These are phyloP conservation scores for Hydraecia micacea DNA, from an alignment of 2,888 invertebrate species.

Conservation along the genomic window DNA sequence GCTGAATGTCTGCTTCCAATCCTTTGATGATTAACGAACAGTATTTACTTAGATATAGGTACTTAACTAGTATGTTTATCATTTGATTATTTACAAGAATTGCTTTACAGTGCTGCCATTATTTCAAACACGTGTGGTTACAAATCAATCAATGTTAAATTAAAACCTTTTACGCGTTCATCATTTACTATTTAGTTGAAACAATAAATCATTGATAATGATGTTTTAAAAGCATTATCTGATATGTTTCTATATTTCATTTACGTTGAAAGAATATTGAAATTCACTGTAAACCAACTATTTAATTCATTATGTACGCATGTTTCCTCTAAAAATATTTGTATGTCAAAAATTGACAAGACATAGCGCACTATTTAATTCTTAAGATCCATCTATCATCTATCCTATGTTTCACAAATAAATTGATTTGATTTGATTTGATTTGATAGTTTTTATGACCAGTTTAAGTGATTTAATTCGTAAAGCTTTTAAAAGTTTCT, in stretches of 20 bases:
- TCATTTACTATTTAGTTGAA: conserved; percentile 22
- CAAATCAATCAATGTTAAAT: conserved; percentile 51
- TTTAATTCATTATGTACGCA: too few species aligned
- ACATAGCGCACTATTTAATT: too few species aligned
- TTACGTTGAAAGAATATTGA: conserved; percentile 11
- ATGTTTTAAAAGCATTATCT: conserved; percentile 43
- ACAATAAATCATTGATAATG: conserved; percentile 38
- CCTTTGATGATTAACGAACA: conserved; percentile 30
- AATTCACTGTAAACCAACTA: too few species aligned
- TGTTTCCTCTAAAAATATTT: too few species aligned
- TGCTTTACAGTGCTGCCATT: conserved; percentile 44
- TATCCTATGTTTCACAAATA: too few species aligned
- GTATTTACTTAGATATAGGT: conserved; percentile 6
- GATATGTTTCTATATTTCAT: neutral
- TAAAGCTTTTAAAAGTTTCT: conserved; percentile 15
- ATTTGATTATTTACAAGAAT: conserved; percentile 39
- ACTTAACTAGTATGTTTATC: conserved; percentile 5
- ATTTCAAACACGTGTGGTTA: conserved; percentile 38
- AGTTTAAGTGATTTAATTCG: conserved; percentile 19
- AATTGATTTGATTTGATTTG: too few species aligned
- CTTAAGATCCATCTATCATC: too few species aligned
- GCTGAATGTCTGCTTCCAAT: conserved; percentile 6
- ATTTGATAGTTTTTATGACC: conserved; percentile 9
- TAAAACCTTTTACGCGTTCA: conserved; percentile 35
- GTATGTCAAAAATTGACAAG: too few species aligned